phyloP scores from a whole-genome alignment of 2,888 invertebrate genomes.

The Nasonovia ribisnigri region DNA sequence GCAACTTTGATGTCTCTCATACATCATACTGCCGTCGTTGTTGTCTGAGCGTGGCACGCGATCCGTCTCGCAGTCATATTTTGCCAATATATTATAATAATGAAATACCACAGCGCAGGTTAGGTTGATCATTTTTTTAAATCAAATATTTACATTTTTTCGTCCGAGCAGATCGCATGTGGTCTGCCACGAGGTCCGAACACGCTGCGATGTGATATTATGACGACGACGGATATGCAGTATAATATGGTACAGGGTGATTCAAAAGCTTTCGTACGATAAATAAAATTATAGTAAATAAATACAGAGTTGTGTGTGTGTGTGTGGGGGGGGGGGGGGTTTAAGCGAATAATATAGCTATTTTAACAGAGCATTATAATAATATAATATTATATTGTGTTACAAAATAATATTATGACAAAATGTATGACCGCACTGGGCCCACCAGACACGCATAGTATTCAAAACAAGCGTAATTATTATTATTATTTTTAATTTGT shows the following conservation, averaged over 20 bases:
- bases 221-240: not conserved
- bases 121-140: not conserved
- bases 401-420: no score
- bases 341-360: not conserved
- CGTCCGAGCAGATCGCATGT: not conserved
- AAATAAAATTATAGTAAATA: not conserved
- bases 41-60: no score
- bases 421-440: no score
- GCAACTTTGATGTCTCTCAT: not conserved
- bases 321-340: not conserved
- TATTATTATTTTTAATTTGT: not conserved
- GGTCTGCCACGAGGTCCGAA: not conserved
- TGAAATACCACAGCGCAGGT: not conserved
- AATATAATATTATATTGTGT: no score
- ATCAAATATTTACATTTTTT: not conserved
- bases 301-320: not conserved
- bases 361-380: not conserved
- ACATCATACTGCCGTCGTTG: not conserved
- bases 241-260: not conserved
- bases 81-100: not conserved
- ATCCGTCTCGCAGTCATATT: not conserved
- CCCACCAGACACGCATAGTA: not conserved
- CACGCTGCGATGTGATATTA: not conserved
- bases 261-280: not conserved
- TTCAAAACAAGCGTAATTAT: not conserved